These are phyloP conservation scores for Hirtodrosophila confusa DNA, from an alignment of 2,888 invertebrate genomes.

Conservation along the genomic window DNA sequence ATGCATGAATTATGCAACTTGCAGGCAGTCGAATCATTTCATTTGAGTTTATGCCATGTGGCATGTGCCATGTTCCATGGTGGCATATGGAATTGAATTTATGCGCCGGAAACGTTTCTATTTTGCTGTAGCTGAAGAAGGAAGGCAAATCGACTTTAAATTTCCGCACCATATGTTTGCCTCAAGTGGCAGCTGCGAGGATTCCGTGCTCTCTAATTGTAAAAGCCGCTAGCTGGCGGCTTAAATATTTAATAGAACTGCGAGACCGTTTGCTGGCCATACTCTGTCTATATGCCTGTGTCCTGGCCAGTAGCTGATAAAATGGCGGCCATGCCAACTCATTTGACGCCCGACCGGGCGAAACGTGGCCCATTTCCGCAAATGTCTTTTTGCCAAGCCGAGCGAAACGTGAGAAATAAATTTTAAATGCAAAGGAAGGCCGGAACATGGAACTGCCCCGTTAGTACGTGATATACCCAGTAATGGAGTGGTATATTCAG, in stretches of 20 bases:
- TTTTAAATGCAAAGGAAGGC: constrained; percentile 55
- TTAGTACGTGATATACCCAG: constrained; percentile 28
- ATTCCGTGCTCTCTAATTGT: constrained; percentile 45
- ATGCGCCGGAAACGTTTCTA: constrained; percentile 42
- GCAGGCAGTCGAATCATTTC: constrained; percentile 22
- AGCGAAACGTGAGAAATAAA: constrained; percentile 60
- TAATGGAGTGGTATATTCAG: neutral
- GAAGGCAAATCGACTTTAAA: constrained; percentile 13
- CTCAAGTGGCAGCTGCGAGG: constrained; percentile 27
- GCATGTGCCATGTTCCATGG: constrained; percentile 20
- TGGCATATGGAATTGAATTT: constrained; percentile 51
- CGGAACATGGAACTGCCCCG: constrained; percentile 24
- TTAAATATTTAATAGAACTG: constrained; percentile 56
- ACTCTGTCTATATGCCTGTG: constrained; percentile 1
- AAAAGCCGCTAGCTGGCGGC: constrained; percentile 18
- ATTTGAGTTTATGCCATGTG: constrained; percentile 3
- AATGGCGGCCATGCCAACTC: constrained; percentile 60
- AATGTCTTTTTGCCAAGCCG: constrained; percentile 53
- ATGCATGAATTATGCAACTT: constrained; percentile 53
- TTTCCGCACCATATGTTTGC: constrained; percentile 29
- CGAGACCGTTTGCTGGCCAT: constrained; percentile 6
- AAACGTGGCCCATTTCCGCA: constrained; percentile 59
- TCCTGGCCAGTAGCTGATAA: constrained; percentile 41
- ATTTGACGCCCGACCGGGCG: constrained; percentile 61
- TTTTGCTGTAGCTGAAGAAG: constrained; percentile 10